Conservation (phyloP, 1,140 invertebrate species). For the Drosophila repleta region DNA sequence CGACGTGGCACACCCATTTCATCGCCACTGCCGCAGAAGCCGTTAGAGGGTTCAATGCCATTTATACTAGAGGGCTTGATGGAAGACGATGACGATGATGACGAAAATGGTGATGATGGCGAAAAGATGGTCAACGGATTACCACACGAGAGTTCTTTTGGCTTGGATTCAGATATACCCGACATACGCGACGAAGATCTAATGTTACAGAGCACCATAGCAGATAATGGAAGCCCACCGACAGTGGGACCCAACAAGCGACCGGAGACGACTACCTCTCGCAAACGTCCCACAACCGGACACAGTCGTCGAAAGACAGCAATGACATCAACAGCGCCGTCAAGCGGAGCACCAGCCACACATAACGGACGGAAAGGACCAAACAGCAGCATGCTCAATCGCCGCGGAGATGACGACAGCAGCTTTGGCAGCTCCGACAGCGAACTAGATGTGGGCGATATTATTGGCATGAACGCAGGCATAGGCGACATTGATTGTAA, state of each 20-base stretch:
- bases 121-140: conserved; percentile 5
- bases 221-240: background rate
- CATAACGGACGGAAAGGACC: conserved; percentile 45
- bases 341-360: background rate
- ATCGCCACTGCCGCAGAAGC: conserved; percentile 71
- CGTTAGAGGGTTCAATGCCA: conserved; percentile 70
- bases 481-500: conserved; percentile 72
- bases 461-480: conserved; percentile 61
- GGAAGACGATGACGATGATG: conserved; percentile 74
- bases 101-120: conserved; percentile 53
- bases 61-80: conserved; percentile 80
- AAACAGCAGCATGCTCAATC: conserved; percentile 51
- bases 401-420: conserved; percentile 70
- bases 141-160: conserved; percentile 30
- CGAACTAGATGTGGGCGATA: conserved; percentile 75
- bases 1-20: conserved; percentile 57
- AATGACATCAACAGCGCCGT: conserved; percentile 1
- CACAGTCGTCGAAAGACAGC: conserved; percentile 57
- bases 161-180: conserved; percentile 68
- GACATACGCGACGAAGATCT: conserved; percentile 77
- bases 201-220: conserved; percentile 44
- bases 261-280: conserved; percentile 69
- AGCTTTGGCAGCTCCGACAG: conserved; percentile 81
- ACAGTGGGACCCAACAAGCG: conserved; percentile 36
- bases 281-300: conserved; percentile 75